phyloP scores from a whole-genome alignment of 2,888 invertebrate genomes.

The Heliothis peltigera region DNA sequence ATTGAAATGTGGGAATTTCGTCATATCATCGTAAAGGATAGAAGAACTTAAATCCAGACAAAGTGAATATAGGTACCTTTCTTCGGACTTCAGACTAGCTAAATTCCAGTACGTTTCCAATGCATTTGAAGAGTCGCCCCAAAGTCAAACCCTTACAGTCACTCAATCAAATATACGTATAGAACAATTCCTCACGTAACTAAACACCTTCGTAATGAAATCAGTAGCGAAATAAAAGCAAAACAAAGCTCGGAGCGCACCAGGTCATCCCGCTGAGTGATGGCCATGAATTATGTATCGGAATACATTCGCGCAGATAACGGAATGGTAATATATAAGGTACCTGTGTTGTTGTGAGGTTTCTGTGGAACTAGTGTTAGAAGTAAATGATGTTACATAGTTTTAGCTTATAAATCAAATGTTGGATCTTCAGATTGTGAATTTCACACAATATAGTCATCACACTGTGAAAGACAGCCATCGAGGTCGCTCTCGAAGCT shows the following conservation, averaged over 20 bases:
- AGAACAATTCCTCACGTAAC: slow-evolving; percentile 15
- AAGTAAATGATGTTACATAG: slow-evolving; percentile 5
- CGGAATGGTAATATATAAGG: slow-evolving; percentile 71
- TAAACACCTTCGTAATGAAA: slow-evolving; percentile 41
- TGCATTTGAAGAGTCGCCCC: too few relatives aligned
- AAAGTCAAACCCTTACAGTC: too few relatives aligned
- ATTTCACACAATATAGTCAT: too few relatives aligned
- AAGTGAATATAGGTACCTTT: too few relatives aligned
- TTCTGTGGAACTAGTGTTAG: slow-evolving; percentile 7
- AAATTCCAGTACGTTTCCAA: too few relatives aligned
- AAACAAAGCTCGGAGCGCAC: slow-evolving; percentile 51
- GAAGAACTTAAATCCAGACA: too few relatives aligned
- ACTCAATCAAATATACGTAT: not conserved
- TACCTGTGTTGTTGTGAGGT: slow-evolving; percentile 52
- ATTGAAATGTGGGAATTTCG: too few relatives aligned
- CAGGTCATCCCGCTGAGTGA: slow-evolving; percentile 77
- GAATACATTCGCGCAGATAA: slow-evolving; percentile 75
- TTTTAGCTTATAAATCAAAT: not conserved
- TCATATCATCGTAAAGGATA: too few relatives aligned
- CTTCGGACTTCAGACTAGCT: too few relatives aligned
- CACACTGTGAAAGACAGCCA: not conserved
- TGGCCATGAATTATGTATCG: slow-evolving; percentile 79
- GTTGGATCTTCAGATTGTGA: not conserved
- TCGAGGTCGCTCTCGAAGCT: too few relatives aligned
- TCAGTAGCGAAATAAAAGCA: slow-evolving; percentile 38